These are phyloP conservation scores for Poecilia latipinna DNA, from an alignment of 2,113 vertebrate genomes.

Conservation along the genomic window DNA sequence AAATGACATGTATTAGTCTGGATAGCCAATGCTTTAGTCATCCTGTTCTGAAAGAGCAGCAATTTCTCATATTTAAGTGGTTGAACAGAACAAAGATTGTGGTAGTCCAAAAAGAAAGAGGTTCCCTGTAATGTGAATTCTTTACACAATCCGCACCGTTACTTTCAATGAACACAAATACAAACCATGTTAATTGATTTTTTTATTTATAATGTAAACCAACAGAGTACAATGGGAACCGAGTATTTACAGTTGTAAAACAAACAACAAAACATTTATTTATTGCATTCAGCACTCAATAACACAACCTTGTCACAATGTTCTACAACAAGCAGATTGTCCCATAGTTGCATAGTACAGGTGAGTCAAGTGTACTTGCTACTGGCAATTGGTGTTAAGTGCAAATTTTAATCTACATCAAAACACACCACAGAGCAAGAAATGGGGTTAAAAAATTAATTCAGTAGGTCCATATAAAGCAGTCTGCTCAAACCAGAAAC, in stretches of 20 bases:
- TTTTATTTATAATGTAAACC: slow-evolving; percentile 66
- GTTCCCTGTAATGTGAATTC: not conserved
- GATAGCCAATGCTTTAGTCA: not conserved
- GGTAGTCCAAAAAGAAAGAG: not conserved
- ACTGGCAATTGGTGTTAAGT: slow-evolving; percentile 64
- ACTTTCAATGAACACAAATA: not conserved
- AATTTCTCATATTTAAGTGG: not conserved
- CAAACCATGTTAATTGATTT: not conserved
- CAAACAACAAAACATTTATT: slow-evolving; percentile 31
- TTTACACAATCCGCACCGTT: not conserved
- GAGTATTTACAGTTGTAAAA: slow-evolving; percentile 17
- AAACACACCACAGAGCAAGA: slow-evolving; percentile 30
- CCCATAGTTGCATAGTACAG: slow-evolving; percentile 79
- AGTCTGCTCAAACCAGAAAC: slow-evolving; percentile 17
- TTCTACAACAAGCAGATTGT: slow-evolving; percentile 61
- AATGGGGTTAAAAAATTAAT: slow-evolving; percentile 21
- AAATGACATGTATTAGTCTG: not conserved
- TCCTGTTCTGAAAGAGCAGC: not conserved
- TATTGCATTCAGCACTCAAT: slow-evolving; percentile 67
- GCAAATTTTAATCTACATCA: slow-evolving; percentile 44
- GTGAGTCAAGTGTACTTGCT: slow-evolving; percentile 69
- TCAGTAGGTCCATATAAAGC: slow-evolving; percentile 32
- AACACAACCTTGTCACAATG: slow-evolving; percentile 42
- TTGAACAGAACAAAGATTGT: not conserved
- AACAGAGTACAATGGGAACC: slow-evolving; percentile 55